A percentile compares a stretch with the other conserved stretches of the same genome.
Evolutionary conservation across 2,888 invertebrate genomes (phyloP).

Genomic region (Eilema sororculum): DNA sequence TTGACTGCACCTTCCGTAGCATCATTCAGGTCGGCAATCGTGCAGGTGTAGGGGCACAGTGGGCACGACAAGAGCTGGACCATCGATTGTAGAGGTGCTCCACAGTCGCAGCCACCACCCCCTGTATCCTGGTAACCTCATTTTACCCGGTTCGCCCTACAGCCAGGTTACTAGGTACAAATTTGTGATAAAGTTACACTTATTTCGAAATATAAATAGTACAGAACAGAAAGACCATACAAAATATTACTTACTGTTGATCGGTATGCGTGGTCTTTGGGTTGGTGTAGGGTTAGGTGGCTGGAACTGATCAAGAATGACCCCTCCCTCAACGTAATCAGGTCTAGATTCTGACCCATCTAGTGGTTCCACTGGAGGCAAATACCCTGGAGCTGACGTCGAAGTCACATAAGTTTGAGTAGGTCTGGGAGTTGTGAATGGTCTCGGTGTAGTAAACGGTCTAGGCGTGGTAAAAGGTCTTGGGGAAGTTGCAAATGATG

Average conservation of each 20-base stretch:
- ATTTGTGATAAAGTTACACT: no score
- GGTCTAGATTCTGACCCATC: constrained; percentile 69
- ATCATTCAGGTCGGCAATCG: no score
- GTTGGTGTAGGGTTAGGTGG: constrained; percentile 26
- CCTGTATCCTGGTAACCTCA: no score
- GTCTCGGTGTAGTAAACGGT: constrained; percentile 58
- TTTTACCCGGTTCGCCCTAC: no score
- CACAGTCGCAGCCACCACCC: no score
- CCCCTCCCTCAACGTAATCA: constrained; percentile 69
- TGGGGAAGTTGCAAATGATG: constrained; percentile 58
- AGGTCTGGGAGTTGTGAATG: constrained; percentile 50
- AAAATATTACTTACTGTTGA: constrained; percentile 65
- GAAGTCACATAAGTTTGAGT: constrained; percentile 71
- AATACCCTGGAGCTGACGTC: constrained; percentile 72
- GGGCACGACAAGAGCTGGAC: no score
- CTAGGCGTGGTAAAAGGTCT: constrained; percentile 63
- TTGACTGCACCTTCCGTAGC: no score
- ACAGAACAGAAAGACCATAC: no score
- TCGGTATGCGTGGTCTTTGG: constrained; percentile 44
- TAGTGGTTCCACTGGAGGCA: constrained; percentile 71
- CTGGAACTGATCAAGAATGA: constrained; percentile 63
- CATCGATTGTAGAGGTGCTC: no score
- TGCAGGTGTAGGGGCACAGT: no score
- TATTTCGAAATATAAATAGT: no score
- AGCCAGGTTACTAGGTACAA: no score